These are phyloP conservation scores for Agonopterix alstromeriana DNA, from an alignment of 2,888 invertebrate species.

Conservation along the genomic window DNA sequence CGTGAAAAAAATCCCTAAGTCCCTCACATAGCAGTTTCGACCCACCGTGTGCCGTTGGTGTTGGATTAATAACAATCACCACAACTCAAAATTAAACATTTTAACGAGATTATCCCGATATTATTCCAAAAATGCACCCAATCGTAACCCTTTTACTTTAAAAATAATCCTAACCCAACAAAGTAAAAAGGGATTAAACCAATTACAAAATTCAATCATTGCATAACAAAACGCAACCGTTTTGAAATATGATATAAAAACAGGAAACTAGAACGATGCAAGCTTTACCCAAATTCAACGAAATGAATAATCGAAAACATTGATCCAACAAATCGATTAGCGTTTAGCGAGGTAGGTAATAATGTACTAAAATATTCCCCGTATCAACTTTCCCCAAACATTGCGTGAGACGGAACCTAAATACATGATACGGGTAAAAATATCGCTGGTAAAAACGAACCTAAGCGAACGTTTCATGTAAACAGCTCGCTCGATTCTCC, in stretches of 20 bases:
- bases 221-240: background rate
- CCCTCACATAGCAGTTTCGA: too few species aligned
- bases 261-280: background rate
- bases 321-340: constrained; percentile 12
- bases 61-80: too few species aligned
- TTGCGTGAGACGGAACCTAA: constrained; percentile 7
- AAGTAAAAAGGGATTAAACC: too few species aligned
- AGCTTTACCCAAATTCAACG: constrained; percentile 2
- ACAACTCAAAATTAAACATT: too few species aligned
- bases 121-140: too few species aligned
- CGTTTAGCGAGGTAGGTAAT: background rate
- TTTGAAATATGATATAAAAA: background rate
- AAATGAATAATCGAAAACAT: constrained; percentile 7
- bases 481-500: too few species aligned
- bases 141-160: too few species aligned
- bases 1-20: too few species aligned
- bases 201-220: background rate
- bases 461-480: too few species aligned
- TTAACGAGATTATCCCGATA: too few species aligned
- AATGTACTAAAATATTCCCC: constrained; percentile 3
- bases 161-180: too few species aligned
- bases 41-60: too few species aligned
- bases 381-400: constrained; percentile 6
- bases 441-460: background rate
- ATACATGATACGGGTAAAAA: constrained; percentile 3